These are phyloP conservation scores for Pseudolaguvia tuberculata DNA, from an alignment of 2,113 vertebrate species.

Conservation along the genomic window DNA sequence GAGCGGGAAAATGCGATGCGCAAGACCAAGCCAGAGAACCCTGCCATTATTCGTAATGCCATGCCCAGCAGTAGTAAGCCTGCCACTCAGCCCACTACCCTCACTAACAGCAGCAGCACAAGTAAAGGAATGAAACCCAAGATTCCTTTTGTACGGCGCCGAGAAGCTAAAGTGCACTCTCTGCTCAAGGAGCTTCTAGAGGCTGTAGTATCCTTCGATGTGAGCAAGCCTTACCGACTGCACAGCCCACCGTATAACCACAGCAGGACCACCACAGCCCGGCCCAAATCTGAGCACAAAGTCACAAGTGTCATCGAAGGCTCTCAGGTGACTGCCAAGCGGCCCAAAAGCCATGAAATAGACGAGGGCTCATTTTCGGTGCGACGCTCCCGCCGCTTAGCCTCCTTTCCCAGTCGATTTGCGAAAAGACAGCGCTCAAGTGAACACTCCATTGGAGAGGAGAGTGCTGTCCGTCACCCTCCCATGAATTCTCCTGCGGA, in stretches of 20 bases:
- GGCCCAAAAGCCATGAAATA: slow-evolving; percentile 56
- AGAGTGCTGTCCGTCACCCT: slow-evolving; percentile 51
- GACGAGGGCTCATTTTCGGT: slow-evolving; percentile 68
- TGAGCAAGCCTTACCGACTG: slow-evolving; percentile 93
- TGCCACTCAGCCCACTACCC: slow-evolving; percentile 25
- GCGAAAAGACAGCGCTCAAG: slow-evolving; percentile 65
- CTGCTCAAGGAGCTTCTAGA: slow-evolving; percentile 88
- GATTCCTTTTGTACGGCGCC: slow-evolving; percentile 58
- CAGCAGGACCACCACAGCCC: slow-evolving; percentile 44
- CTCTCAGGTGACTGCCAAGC: slow-evolving; percentile 49
- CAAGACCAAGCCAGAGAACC: slow-evolving; percentile 58
- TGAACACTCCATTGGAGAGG: slow-evolving; percentile 30
- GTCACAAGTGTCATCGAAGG: slow-evolving; percentile 40
- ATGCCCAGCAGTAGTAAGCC: slow-evolving; percentile 38
- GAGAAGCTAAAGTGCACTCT: slow-evolving; percentile 70
- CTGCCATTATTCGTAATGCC: slow-evolving; percentile 2
- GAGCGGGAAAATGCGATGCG: slow-evolving; percentile 65
- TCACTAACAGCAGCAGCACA: slow-evolving; percentile 56
- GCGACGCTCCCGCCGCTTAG: slow-evolving; percentile 86
- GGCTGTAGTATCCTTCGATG: slow-evolving; percentile 79
- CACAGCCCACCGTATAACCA: slow-evolving; percentile 79
- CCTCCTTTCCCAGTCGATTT: slow-evolving; percentile 72
- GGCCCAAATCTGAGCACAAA: slow-evolving; percentile 57
- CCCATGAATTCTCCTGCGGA: slow-evolving; percentile 49
- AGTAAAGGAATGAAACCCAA: slow-evolving; percentile 46